Evolutionary conservation across 1,140 invertebrate species (phyloP).

Genomic region (Neodiprion fabricii): DNA sequence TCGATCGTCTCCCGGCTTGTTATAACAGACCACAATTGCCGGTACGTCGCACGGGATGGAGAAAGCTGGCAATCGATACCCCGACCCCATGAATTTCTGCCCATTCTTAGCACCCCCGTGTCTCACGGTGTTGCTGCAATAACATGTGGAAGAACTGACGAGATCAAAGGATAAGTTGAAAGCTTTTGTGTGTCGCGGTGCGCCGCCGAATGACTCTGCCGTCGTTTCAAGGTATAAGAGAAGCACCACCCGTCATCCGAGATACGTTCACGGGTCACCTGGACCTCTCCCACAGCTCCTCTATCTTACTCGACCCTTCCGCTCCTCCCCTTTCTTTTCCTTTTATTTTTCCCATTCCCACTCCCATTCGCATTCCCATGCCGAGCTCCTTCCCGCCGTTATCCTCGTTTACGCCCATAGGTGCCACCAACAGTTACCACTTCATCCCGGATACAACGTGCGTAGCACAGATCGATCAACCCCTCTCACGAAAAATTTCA

Average conservation of each 20-base stretch:
- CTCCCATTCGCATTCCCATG: not conserved
- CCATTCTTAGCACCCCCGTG: no score
- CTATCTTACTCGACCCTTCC: not conserved
- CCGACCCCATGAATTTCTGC: no score
- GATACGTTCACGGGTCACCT: no score
- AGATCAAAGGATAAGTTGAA: constrained; percentile 8
- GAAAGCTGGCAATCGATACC: no score
- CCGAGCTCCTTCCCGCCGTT: not conserved
- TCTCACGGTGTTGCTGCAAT: no score
- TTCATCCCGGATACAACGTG: not conserved
- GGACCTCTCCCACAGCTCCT: not conserved
- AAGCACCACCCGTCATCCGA: no score
- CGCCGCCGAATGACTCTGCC: no score
- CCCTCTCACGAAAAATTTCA: not conserved
- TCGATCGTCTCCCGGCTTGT: no score
- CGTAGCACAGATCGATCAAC: constrained; percentile 2
- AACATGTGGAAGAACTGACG: not conserved
- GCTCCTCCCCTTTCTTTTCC: not conserved
- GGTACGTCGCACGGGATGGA: no score
- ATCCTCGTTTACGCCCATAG: constrained; percentile 1
- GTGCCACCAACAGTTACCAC: not conserved
- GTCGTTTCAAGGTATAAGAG: no score
- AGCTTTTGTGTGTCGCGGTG: not conserved
- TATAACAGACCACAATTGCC: no score
- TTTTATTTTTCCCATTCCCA: not conserved